Evolutionary conservation across 2,113 vertebrate species (phyloP), one percentile per base, ranked within the genome.

Genomic region (Eidolon helvum): DNA sequence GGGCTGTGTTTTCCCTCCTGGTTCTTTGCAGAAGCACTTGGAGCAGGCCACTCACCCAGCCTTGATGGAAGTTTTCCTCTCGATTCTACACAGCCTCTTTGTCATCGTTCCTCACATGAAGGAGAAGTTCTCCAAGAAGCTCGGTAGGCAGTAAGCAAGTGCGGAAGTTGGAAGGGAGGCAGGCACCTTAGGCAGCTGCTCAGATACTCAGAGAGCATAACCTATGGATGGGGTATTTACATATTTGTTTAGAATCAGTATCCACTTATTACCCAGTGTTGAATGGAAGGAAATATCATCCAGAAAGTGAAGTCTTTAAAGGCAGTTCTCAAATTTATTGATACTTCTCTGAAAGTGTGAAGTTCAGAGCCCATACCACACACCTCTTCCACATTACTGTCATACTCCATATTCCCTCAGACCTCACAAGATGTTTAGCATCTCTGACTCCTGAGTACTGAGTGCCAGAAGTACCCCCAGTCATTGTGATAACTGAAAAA

Each of bases 51-150:
- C 98, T 82, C 99, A 97, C 68, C 98, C 99, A 0, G 97, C 98
- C 75, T 87, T 99, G 74, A 98, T 99, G 95, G 99, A 99, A 98
- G 95, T 98, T 93, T 99, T 99, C 98, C 98, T 99, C 96, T 99
- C 98, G 1, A 74, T 99, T 83, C 98, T 99, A 4, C 98, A 97
- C 63, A 98, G 90, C 63, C 99, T 99, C 97, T 99, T 99, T 93
- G 96, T 94, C 92, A 98, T 99, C 45, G 97, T 99, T 78, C 99
- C 99, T 14, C 97, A 98, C 61, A 98, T 99, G 98, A 98, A 97
- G 98, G 98, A 99, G 50, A 98, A 97, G 83, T 99, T 99, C 97
- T 99, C 99, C 93, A 98, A 97, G 93, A 99, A 99, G 95, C 99
- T 99, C 3, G 99, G 99, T 99, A 98, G 97, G 99, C 48, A 55